Evolutionary conservation across 2,888 invertebrate species (phyloP), one percentile per base, ranked within the genome.

Genomic region (Eilema sororculum): DNA sequence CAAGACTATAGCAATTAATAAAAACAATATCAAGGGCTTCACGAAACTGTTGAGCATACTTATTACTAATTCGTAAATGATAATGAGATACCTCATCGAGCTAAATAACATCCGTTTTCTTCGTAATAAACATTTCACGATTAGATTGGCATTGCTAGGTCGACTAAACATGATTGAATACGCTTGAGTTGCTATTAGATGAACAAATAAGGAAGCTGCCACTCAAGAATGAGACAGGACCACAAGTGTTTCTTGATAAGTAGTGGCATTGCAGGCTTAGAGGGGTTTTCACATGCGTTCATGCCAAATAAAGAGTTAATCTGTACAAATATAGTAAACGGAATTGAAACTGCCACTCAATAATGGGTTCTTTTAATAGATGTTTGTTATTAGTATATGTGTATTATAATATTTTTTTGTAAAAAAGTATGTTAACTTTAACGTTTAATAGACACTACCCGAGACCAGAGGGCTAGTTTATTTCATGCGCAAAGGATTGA

Each of bases 191-290:
- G 52, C 52, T 52, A 52, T 52, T n/a, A 52, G 52, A n/a, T 20
- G 52, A n/a, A 52, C 20, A n/a, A n/a, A 20, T n/a, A 52, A 52
- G 52, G 52, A 52, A 52, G 52, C n/a, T 52, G 52, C n/a, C 52
- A 52, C n/a, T 52, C 52, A 52, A 52, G 52, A 52, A 52, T 52
- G 52, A 52, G 52, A 52, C n/a, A 52, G n/a, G 52, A n/a, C 52
- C 52, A n/a, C n/a, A 52, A 52, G 8, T 52, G 52, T 52, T 52
- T 52, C 52, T n/a, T 52, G 52, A n/a, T 52, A 52, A 52, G 52
- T 52, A 2, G n/a, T 8, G n/a, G n/a, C 52, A 9, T 52, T 52
- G n/a, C 52, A 9, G n/a, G n/a, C 52, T 52, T 52, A n/a, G 8
- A n/a, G 20, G 9, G 52, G 52, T 52, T 52, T 52, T 52, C 52